Base-by-base conservation (phyloP, 2,888 invertebrate species). In the Drosophila fulvimacula region DNA sequence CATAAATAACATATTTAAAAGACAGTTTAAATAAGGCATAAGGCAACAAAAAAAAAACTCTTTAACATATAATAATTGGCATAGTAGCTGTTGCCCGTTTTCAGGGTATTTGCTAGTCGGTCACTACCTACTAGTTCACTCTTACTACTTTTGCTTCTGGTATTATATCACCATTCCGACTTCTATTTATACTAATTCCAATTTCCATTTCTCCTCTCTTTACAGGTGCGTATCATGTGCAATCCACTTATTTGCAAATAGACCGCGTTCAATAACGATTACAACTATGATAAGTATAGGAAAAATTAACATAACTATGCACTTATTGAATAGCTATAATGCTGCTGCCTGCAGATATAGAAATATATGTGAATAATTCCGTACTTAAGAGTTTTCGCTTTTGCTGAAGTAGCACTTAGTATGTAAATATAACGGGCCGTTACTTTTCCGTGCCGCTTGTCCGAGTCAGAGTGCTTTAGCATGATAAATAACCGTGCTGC, bases 141-240 rank as follows among this genome's bases (percentile, higher is more conserved):
- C 19, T 5, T 19, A 4, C 4, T 19, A 19, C 13, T 3, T 34
- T 4, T 5, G 5, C 19, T 19, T 4, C n/a, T 17, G 10, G 4
- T 3, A 3, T 15, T 15, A 15, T 17, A 17, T 39, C 6, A 41
- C 11, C 5, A 19, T 41, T 6, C 6, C 10, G 0, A 10, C 11
- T 21, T 6, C 21, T 7, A 42, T 13, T 19, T 11, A 32, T n/a
- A 44, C 51, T 75, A 51, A 79, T 44, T 46, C 17, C 0, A 0
- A 3, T 13, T 21, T 9, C 3, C 2, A 9, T 44, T 41, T 4
- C n/a, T 52, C 21, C 15, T 79, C 0, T 72, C 67, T 17, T 79
- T 79, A 3, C 69, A 80, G 80, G 80, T 79, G 58, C 42, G 79
- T 78, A 65, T 61, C 21, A 9, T 34, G 4, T 21, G 11, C 11